phyloP scores from a whole-genome alignment of 2,797 vertebrate genomes.

The Danionella dracula region DNA sequence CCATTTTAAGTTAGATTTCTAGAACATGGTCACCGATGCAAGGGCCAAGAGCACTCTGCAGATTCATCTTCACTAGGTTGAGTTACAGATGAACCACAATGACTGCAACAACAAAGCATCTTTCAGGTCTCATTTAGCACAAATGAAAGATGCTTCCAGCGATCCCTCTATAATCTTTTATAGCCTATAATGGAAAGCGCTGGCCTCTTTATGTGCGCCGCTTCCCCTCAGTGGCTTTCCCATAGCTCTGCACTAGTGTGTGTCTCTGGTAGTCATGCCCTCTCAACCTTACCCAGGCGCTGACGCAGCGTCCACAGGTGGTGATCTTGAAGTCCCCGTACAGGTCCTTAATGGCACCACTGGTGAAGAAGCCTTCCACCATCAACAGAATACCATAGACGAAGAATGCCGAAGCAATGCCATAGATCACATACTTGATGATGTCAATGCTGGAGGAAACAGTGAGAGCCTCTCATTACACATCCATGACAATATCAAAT shows the following conservation, averaged over 20 bases:
- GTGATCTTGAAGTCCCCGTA: conserved; percentile 99
- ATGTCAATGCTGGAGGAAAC: conserved; percentile 85
- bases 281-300: conserved; percentile 82
- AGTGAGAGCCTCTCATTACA: too few relatives aligned
- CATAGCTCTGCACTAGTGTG: neutral
- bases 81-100: neutral
- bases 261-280: neutral
- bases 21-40: too few relatives aligned
- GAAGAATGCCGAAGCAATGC: conserved; percentile 95
- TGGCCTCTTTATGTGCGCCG: neutral
- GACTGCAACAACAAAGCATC: neutral
- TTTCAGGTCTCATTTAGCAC: neutral
- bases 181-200: neutral
- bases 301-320: conserved; percentile 94
- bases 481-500: too few relatives aligned
- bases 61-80: neutral
- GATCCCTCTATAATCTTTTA: neutral
- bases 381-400: conserved; percentile 97
- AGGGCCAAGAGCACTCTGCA: neutral
- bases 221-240: neutral
- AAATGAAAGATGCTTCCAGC: neutral
- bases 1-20: too few relatives aligned
- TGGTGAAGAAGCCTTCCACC: conserved; percentile 99
- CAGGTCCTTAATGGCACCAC: conserved; percentile 96
- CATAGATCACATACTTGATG: conserved; percentile 98